Evolutionary conservation across 2,888 invertebrate genomes (phyloP), one percentile per base, ranked within the genome.

Genomic region (Athetis lepigone): DNA sequence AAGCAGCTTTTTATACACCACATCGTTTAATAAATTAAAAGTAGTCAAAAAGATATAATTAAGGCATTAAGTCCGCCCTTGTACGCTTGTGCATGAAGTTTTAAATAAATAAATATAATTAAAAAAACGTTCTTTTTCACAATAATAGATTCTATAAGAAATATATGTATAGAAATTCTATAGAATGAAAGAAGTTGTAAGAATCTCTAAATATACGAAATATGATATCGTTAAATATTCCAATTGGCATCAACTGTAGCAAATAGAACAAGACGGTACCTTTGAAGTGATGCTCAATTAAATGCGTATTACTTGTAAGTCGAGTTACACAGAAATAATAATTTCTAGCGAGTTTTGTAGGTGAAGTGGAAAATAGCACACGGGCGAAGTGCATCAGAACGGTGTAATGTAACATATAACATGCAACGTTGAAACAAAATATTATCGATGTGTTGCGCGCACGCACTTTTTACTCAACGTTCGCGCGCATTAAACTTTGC

Each of bases 201-300:
- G 33, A 37, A 50, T 46, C 36, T 19, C n/a, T 33, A 50, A 37
- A 36, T 19, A 45, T 42, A 54, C 9, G 43, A 45, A 59, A 37
- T 58, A 25, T 36, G 18, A 43, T 52, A 57, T 39, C 40, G 19
- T 58, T 45, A 67, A 55, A 58, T 59, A 8, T 39, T n/a, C 21
- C 50, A 51, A 70, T 59, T 55, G 58, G 16, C 27, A 21, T 19
- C 18, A 8, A 25, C 29, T 50, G 33, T 39, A 39, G 18, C 39
- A 54, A 49, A 57, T 39, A 52, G 29, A 55, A 62, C n/a, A 27
- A 18, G 37, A 50, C 7, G 45, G 7, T 37, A 4, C 43, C 27
- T 76, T 74, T 61, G 61, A 74, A 52, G 61, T 61, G 45, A 61
- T 19, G 50, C 46, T 58, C 61, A 65, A 76, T 65, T 61, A 77